Percentiles rank a stretch among this genome's conserved stretches.
Conservation (phyloP, 1,140 invertebrate species). For the Pseudomyrmex pallidus region DNA sequence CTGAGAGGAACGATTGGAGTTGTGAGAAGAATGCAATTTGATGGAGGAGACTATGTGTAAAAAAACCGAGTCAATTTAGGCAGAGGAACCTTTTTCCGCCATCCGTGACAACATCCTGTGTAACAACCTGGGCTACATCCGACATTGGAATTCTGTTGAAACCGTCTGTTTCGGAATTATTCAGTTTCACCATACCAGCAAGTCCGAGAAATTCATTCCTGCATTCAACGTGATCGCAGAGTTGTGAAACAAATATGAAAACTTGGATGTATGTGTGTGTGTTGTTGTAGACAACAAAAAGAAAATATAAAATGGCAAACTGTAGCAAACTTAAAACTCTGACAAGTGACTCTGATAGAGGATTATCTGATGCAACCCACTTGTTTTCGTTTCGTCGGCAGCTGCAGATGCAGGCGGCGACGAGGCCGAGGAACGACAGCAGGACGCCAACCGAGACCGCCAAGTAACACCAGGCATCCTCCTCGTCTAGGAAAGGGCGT, state of each 20-base stretch:
- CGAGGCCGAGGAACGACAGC: constrained; percentile 80
- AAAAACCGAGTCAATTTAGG: constrained; percentile 64
- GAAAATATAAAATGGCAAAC: too few species aligned
- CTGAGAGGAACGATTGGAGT: not conserved
- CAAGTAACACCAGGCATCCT: constrained; percentile 82
- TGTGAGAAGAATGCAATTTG: not conserved
- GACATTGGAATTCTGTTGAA: constrained; percentile 79
- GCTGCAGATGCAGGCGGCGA: constrained; percentile 83
- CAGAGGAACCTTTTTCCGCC: constrained; percentile 81
- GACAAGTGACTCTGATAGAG: constrained; percentile 12
- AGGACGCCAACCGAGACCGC: constrained; percentile 79
- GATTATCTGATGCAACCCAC: constrained; percentile 62
- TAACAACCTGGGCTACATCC: constrained; percentile 76
- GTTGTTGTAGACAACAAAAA: too few species aligned
- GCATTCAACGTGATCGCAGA: constrained; percentile 69
- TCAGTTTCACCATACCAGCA: constrained; percentile 84
- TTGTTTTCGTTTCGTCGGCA: constrained; percentile 82
- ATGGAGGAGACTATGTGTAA: not conserved
- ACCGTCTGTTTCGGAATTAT: constrained; percentile 81
- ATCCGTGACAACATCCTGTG: constrained; percentile 78
- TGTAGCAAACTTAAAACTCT: too few species aligned
- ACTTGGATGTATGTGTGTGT: not conserved
- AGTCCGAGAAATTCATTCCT: constrained; percentile 85
- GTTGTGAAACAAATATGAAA: constrained; percentile 10
- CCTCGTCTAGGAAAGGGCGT: constrained; percentile 71